phyloP scores from a whole-genome alignment of 2,113 vertebrate species.

The Tursiops truncatus region DNA sequence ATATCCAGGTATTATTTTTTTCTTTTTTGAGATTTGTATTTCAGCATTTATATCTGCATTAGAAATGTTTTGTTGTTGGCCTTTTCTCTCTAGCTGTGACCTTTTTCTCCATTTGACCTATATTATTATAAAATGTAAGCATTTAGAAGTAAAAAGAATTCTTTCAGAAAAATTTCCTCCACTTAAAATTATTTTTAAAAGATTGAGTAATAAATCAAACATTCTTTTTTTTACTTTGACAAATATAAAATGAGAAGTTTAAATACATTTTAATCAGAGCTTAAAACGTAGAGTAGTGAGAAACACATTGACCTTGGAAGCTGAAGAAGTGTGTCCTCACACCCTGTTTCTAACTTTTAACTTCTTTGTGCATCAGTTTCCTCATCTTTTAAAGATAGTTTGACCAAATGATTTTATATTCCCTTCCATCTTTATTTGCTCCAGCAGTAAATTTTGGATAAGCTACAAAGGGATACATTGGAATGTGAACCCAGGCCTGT shows the following conservation, averaged over 20 bases:
- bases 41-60: neutral
- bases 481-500: neutral
- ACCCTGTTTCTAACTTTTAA: neutral
- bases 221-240: neutral
- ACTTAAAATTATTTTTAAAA: constrained; percentile 49
- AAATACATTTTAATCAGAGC: neutral
- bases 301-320: neutral
- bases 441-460: neutral
- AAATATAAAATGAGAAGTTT: neutral
- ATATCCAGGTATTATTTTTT: constrained; percentile 91
- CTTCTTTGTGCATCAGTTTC: neutral
- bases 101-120: neutral
- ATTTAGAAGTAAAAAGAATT: constrained; percentile 38
- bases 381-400: neutral
- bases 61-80: neutral
- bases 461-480: neutral
- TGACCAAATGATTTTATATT: neutral
- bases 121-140: neutral
- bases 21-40: neutral
- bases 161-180: neutral
- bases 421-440: neutral
- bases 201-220: constrained; percentile 2
- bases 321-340: neutral
- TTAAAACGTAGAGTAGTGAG: neutral
- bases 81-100: neutral